Percentiles rank a stretch among this genome's conserved stretches.
Conservation (phyloP, 2,797 vertebrate genomes). For the Mastacembelus armatus region DNA sequence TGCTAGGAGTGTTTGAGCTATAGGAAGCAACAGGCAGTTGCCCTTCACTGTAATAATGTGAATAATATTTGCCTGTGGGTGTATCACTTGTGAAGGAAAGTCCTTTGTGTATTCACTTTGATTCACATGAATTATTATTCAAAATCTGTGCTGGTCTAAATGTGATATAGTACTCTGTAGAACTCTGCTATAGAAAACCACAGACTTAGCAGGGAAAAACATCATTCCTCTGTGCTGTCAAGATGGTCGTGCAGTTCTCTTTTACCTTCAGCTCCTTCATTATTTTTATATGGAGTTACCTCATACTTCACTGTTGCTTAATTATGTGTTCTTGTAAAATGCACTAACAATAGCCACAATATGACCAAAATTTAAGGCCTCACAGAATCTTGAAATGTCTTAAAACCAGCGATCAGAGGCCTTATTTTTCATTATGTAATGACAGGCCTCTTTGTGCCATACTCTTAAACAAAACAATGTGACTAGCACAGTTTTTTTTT, state of each 20-base stretch:
- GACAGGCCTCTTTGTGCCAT: constrained; percentile 29
- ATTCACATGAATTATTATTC: not conserved
- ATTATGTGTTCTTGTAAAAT: constrained; percentile 49
- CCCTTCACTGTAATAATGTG: no score
- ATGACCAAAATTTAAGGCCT: constrained; percentile 45
- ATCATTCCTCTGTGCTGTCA: not conserved
- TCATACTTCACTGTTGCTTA: constrained; percentile 46
- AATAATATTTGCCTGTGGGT: no score
- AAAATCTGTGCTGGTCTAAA: not conserved
- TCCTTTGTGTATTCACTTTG: not conserved
- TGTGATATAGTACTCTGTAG: no score
- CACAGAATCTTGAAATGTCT: constrained; percentile 31
- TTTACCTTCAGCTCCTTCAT: constrained; percentile 9
- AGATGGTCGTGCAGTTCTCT: not conserved
- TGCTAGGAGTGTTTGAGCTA: not conserved
- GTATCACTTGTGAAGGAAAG: no score
- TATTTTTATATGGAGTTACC: constrained; percentile 14
- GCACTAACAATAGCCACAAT: constrained; percentile 23
- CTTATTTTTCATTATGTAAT: constrained; percentile 52
- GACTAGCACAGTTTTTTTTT: not conserved
- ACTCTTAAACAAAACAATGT: constrained; percentile 15
- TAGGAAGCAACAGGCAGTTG: no score
- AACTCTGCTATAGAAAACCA: not conserved
- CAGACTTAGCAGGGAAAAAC: not conserved
- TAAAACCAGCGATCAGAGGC: constrained; percentile 46